phyloP scores from a whole-genome alignment of 2,797 vertebrate species.

The Acestrorhynchus altus region DNA sequence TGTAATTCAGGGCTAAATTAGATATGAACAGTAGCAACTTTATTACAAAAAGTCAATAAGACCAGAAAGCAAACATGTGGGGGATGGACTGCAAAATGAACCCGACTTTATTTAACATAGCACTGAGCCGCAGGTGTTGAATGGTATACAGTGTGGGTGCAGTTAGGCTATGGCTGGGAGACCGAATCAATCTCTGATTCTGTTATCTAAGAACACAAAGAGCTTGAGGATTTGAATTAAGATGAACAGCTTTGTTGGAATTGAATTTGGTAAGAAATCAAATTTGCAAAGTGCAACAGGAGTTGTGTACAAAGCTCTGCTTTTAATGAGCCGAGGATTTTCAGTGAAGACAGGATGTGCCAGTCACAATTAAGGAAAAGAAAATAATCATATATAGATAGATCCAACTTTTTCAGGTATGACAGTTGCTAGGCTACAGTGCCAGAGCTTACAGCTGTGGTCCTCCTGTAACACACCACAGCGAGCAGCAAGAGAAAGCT shows the following conservation, averaged over 20 bases:
- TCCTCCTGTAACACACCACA: not conserved
- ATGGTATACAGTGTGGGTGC: not conserved
- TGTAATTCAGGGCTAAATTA: conserved; percentile 41
- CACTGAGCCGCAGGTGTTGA: not conserved
- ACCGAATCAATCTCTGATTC: conserved; percentile 4
- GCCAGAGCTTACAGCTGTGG: conserved; percentile 5
- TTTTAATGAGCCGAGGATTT: conserved; percentile 6
- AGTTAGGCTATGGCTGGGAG: not conserved
- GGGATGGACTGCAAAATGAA: conserved; percentile 22
- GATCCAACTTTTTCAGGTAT: not conserved
- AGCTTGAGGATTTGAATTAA: not conserved
- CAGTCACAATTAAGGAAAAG: not conserved
- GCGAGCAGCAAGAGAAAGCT: not conserved
- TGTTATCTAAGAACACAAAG: not conserved
- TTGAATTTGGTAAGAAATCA: conserved; percentile 1
- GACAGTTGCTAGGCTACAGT: conserved; percentile 15
- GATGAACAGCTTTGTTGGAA: conserved; percentile 8
- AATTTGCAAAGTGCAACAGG: not conserved
- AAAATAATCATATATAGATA: not conserved
- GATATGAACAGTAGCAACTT: conserved; percentile 38
- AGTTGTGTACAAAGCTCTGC: not conserved
- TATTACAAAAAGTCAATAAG: conserved; percentile 39
- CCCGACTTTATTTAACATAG: conserved; percentile 4
- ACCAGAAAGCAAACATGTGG: conserved; percentile 7
- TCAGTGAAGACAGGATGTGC: not conserved